Conservation (phyloP, 64 coral and sea anemone species). For the Pocillopora verrucosa region DNA sequence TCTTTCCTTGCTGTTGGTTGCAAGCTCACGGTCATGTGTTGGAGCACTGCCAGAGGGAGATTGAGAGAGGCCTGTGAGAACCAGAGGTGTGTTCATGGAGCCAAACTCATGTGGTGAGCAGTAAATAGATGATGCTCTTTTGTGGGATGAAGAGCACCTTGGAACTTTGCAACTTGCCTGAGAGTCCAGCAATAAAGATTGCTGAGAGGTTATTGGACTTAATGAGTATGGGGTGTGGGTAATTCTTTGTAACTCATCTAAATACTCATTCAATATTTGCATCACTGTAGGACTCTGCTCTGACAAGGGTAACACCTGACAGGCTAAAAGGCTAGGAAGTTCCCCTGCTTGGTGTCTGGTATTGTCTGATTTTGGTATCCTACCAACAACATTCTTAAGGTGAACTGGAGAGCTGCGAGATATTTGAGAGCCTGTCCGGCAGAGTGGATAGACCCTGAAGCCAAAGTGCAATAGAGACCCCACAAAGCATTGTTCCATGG, state of each 20-base stretch:
- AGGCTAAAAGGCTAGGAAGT: slow-evolving; percentile 46
- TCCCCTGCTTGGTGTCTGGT: not conserved
- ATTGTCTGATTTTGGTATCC: not conserved
- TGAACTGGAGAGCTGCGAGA: slow-evolving; percentile 34
- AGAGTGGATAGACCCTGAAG: not conserved
- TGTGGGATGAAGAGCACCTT: not conserved
- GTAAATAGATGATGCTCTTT: not conserved
- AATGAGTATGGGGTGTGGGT: not conserved
- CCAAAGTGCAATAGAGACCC: slow-evolving; percentile 54
- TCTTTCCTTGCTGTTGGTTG: not conserved
- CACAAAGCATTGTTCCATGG: slow-evolving; percentile 63
- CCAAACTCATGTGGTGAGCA: not conserved
- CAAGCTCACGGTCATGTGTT: not conserved
- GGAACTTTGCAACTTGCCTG: not conserved
- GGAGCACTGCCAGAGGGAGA: not conserved
- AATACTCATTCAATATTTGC: slow-evolving; percentile 58
- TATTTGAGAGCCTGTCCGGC: not conserved
- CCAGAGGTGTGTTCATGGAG: not conserved
- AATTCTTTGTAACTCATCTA: not conserved
- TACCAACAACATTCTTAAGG: slow-evolving; percentile 29
- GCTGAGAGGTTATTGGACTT: not conserved
- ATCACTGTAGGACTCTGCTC: slow-evolving; percentile 41
- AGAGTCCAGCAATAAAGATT: not conserved
- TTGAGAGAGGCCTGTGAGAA: slow-evolving; percentile 6
- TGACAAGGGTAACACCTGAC: slow-evolving; percentile 11